Percentiles rank a stretch among this genome's conserved stretches.
These are phyloP conservation scores for Caerostris darwini DNA, from an alignment of 1,140 invertebrate genomes.

Conservation along the genomic window DNA sequence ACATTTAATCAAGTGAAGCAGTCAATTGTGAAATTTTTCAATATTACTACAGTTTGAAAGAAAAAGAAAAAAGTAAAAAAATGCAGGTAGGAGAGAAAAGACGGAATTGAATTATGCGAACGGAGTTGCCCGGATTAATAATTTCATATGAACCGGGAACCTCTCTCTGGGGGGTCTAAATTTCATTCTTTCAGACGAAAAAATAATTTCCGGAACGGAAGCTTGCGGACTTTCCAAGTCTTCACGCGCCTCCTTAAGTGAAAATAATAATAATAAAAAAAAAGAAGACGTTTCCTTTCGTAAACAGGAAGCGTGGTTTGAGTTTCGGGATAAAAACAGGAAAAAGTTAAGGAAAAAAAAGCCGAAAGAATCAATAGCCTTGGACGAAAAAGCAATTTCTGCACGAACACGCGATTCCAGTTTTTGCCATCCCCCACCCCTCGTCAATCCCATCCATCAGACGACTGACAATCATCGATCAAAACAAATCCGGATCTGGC, in stretches of 20 bases:
- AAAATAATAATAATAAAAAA: background rate
- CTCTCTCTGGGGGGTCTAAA: conserved; percentile 39
- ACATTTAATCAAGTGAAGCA: conserved; percentile 28
- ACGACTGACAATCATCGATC: conserved; percentile 69
- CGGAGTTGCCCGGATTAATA: conserved; percentile 25
- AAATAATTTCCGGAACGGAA: conserved; percentile 70
- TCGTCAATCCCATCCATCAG: conserved; percentile 69
- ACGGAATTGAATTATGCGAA: background rate
- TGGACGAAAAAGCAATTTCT: conserved; percentile 68
- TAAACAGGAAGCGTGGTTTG: conserved; percentile 74
- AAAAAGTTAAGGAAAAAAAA: conserved; percentile 38
- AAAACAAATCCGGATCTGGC: conserved; percentile 48
- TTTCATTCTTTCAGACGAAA: conserved; percentile 56
- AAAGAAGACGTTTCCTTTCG: background rate
- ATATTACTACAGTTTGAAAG: background rate
- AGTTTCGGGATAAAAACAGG: conserved; percentile 58
- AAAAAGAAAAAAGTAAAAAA: background rate
- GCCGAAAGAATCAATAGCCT: conserved; percentile 49
- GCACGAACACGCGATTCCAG: conserved; percentile 63
- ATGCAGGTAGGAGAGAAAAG: background rate
- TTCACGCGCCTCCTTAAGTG: conserved; percentile 39
- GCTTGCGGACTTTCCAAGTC: conserved; percentile 55
- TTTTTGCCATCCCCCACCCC: background rate
- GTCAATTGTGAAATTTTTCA: background rate
- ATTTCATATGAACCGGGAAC: background rate